These are phyloP conservation scores for Philotrypesis tridentata DNA, from an alignment of 1,140 invertebrate genomes.

Conservation along the genomic window DNA sequence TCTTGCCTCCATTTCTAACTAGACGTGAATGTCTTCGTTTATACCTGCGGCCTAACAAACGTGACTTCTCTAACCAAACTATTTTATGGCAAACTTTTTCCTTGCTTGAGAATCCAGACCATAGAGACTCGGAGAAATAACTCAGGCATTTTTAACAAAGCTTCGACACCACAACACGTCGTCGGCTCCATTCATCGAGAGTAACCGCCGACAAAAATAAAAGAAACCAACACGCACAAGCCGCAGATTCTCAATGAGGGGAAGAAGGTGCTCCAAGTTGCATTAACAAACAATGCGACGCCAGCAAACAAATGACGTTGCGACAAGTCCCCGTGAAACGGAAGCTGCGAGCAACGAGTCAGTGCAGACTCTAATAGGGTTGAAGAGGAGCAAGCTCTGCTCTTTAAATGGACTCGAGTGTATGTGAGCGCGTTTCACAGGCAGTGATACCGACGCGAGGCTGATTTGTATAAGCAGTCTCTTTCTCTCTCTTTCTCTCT, in stretches of 20 bases:
- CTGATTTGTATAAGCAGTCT: not conserved
- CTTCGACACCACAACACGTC: not conserved
- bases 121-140: not conserved
- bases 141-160: not conserved
- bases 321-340: not conserved
- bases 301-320: not conserved
- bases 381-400: not conserved
- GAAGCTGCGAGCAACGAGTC: constrained; percentile 8
- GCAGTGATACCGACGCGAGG: too few species aligned
- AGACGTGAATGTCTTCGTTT: not conserved
- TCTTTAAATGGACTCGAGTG: not conserved
- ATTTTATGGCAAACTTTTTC: too few species aligned
- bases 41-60: not conserved
- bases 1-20: not conserved
- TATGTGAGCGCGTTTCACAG: too few species aligned
- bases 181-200: not conserved
- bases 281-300: constrained; percentile 29
- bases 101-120: too few species aligned
- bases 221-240: not conserved
- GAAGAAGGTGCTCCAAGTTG: not conserved
- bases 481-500: not conserved
- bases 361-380: not conserved
- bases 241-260: not conserved
- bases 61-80: not conserved
- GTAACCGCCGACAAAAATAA: not conserved